Conservation (phyloP, 2,797 vertebrate genomes). For the Sebastes kiyomatsui region DNA sequence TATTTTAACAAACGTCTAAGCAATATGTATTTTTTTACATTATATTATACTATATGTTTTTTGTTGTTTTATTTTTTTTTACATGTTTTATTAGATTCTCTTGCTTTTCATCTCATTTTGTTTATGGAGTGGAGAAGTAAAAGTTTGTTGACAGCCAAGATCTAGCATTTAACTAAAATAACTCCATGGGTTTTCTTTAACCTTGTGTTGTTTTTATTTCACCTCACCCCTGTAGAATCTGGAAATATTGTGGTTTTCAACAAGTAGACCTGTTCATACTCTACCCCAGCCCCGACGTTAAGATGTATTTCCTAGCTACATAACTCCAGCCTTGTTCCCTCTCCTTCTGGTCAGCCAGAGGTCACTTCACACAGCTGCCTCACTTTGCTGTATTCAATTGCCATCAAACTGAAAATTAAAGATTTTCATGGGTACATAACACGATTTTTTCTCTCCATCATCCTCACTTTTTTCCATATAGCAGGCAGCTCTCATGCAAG, state of each 20-base stretch:
- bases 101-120: not conserved
- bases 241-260: constrained; percentile 69
- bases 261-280: constrained; percentile 60
- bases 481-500: constrained; percentile 70
- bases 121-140: not conserved
- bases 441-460: constrained; percentile 29
- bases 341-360: constrained; percentile 72
- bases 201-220: constrained; percentile 55
- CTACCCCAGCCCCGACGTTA: constrained; percentile 27
- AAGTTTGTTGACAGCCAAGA: constrained; percentile 7
- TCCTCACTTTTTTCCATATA: constrained; percentile 58
- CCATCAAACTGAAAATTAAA: constrained; percentile 65
- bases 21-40: not conserved
- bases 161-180: constrained; percentile 16
- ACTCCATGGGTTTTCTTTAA: not conserved
- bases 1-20: not conserved
- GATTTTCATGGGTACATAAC: constrained; percentile 38
- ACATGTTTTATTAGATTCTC: not conserved
- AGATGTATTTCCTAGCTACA: constrained; percentile 56
- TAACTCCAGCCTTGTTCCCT: constrained; percentile 76
- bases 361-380: constrained; percentile 67
- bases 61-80: not conserved
- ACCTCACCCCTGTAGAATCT: constrained; percentile 56
- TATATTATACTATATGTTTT: not conserved
- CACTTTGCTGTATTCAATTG: constrained; percentile 66